Base-by-base conservation (phyloP, 2,797 vertebrate species). In the Leptoclinus maculatus region DNA sequence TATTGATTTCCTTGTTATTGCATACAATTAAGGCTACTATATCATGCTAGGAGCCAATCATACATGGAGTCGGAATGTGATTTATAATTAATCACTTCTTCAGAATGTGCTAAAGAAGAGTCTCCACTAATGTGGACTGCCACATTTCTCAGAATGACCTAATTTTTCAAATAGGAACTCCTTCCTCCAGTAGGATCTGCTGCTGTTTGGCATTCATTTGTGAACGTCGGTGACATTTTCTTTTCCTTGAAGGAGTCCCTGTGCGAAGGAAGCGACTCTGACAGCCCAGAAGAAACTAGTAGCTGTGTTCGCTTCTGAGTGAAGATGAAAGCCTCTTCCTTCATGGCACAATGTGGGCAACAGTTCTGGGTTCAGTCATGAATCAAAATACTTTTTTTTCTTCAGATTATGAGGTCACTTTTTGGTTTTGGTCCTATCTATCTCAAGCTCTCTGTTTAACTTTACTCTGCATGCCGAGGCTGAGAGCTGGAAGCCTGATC, bases 221-320 rank as follows among this genome's bases (percentile, higher is more conserved):
- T 64, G 34, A 78, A 54, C 27, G 29, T 76, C 65, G 66, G 32
- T 74, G 51, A 63, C 65, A 7, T 83, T 71, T 82, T 38, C 74
- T 72, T 62, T 74, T 75, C 85, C 68, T 83, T 83, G 1, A 82
- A 96, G 95, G 95, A 95, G 45, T 93, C 88, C 87, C 88, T 96
- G 90, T 94, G 92, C 47, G 95, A 95, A 92, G 94, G 94, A 93
- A 88, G 89, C 88, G 90, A 91, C 93, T 93, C 76, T 92, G 95
- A 95, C 87, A 91, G 81, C 90, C 65, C 92, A 19, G 94, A 95
- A 84, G 94, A 95, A 89, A 76, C 82, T 86, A 81, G 79, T 93
- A 93, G 89, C 91, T 90, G 87, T 93, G 92, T 95, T 92, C 89
- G 92, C 88, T 94, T 95, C 92, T 96, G 93, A 96, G 56, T 95